Evolutionary conservation across 2,888 invertebrate genomes (phyloP).

Genomic region (Theretra japonica): DNA sequence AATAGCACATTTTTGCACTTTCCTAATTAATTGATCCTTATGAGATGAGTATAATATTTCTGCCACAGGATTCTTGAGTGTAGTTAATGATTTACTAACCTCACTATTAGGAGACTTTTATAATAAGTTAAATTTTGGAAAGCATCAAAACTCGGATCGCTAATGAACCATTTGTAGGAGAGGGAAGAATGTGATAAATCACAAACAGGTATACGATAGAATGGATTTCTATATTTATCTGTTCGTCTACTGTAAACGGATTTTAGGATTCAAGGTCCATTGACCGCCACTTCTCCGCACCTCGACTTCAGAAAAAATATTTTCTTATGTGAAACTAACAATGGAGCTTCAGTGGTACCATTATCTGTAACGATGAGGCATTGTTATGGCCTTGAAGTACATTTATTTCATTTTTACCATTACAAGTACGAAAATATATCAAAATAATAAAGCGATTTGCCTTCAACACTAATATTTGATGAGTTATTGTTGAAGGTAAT

Average conservation of each 20-base stretch:
- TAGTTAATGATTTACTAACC: no score
- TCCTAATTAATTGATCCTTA: no score
- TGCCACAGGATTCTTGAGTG: no score
- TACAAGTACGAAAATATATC: neutral
- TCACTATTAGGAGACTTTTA: no score
- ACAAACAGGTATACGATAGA: neutral
- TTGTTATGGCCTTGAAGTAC: slow-evolving; percentile 37
- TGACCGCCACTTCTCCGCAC: slow-evolving; percentile 24
- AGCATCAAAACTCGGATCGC: neutral
- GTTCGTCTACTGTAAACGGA: neutral
- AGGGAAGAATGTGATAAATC: neutral
- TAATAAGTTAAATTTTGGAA: neutral
- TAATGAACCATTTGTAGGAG: neutral
- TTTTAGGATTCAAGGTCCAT: slow-evolving; percentile 24
- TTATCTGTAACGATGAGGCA: slow-evolving; percentile 37
- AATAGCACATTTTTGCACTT: no score
- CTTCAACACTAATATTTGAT: neutral
- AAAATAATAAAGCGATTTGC: slow-evolving; percentile 14
- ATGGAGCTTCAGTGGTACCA: slow-evolving; percentile 33
- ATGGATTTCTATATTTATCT: neutral
- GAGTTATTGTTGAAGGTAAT: neutral
- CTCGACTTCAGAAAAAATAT: slow-evolving; percentile 13
- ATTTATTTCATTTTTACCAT: slow-evolving; percentile 6
- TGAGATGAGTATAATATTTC: no score
- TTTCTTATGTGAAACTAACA: slow-evolving; percentile 34